phyloP scores from a whole-genome alignment of 92 coral and sea anemone genomes.

The Porites lobata region DNA sequence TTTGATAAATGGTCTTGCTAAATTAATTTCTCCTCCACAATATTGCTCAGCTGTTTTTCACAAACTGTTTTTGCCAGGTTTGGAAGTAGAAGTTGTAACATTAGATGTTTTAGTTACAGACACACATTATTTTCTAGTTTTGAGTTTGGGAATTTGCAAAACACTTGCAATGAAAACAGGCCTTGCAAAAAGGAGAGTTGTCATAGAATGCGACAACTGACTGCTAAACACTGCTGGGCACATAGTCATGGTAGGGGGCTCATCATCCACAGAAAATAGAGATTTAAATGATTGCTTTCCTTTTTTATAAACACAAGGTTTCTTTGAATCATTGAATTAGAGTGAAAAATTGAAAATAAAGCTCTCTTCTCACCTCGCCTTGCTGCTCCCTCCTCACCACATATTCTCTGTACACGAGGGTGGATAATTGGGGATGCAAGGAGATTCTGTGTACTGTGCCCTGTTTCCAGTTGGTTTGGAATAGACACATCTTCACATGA shows the following conservation, averaged over 20 bases:
- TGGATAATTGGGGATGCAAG: constrained; percentile 94
- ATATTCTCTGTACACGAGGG: constrained; percentile 95
- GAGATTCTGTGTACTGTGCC: constrained; percentile 78
- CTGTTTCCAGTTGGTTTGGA: constrained; percentile 85
- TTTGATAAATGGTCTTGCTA: too few relatives aligned
- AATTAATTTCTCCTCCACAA: too few relatives aligned
- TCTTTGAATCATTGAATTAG: too few relatives aligned
- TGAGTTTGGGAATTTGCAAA: background rate
- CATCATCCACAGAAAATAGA: background rate
- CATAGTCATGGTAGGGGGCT: background rate
- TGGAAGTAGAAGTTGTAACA: too few relatives aligned
- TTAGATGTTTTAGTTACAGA: too few relatives aligned
- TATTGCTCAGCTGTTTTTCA: too few relatives aligned
- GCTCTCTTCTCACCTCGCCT: constrained; percentile 52
- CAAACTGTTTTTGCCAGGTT: too few relatives aligned
- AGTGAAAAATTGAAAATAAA: background rate
- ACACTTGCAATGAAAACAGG: background rate
- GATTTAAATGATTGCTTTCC: background rate
- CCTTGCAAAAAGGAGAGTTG: too few relatives aligned
- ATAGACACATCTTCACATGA: constrained; percentile 97
- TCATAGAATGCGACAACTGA: too few relatives aligned
- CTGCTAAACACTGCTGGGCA: too few relatives aligned
- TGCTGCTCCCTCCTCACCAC: constrained; percentile 87
- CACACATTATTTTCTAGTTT: background rate
- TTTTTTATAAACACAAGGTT: background rate